These are phyloP conservation scores for Tragelaphus buxtoni DNA, from an alignment of 2,113 vertebrate species.

Conservation along the genomic window DNA sequence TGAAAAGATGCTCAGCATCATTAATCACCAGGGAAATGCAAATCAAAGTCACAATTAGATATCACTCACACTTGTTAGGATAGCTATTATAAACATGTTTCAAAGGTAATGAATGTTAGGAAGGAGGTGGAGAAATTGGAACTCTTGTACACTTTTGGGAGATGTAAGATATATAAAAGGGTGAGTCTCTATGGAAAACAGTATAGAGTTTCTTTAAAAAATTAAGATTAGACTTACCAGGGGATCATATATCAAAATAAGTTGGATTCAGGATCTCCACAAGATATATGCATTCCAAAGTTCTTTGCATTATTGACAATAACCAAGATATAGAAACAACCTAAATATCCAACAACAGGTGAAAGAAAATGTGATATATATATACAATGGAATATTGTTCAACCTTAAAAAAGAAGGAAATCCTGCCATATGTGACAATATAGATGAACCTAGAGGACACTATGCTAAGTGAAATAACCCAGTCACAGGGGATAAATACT, in stretches of 20 bases:
- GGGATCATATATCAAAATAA: background rate
- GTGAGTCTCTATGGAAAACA: background rate
- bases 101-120: no score
- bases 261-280: background rate
- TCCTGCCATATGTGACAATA: background rate
- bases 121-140: no score
- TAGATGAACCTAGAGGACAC: background rate
- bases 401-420: background rate
- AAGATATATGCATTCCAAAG: background rate
- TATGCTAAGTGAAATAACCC: background rate
- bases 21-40: no score
- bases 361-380: background rate
- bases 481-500: background rate
- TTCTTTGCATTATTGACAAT: background rate
- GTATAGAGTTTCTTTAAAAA: background rate
- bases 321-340: background rate
- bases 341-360: background rate
- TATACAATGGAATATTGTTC: background rate
- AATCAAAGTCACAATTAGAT: no score
- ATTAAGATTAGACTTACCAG: background rate
- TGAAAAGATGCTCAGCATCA: no score
- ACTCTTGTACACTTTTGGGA: background rate
- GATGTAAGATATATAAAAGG: background rate
- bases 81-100: no score
- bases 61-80: no score